Base-by-base conservation (phyloP, 2,888 invertebrate genomes). In the Alsophila aescularia region DNA sequence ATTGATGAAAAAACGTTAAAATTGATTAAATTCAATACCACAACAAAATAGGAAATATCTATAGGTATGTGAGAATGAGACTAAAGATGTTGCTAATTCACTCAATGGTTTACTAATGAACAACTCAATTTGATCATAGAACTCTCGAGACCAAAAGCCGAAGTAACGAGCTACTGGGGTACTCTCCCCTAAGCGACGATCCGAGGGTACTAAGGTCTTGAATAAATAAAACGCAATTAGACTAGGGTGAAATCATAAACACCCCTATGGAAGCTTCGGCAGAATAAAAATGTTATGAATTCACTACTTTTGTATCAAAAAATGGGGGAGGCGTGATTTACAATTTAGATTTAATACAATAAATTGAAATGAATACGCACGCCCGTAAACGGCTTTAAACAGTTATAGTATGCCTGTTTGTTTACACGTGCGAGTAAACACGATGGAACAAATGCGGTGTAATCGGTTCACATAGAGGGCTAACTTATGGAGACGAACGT, bases 191-290 rank as follows among this genome's bases (percentile, higher is more conserved):
- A 67, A 74, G 68, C 66, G 65, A 70, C 75, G 72, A 72, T 77
- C 73, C 60, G 70, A 75, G 75, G 77, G 79, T 69, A 73, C 76
- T 70, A 72, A 70, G 76, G 79, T 75, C 75, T 75, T 90, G 87
- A 89, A 89, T 90, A 89, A 89, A 87, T 90, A 88, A 89, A 88
- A 85, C 82, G 79, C 84, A 87, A 90, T 89, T 87, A 85, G 77
- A 79, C 72, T 73, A 79, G 82, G 81, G 83, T 67, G 71, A 60
- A 70, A 37, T 32, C 54, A 67, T 58, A 58, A 62, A 64, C 68
- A 62, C 64, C 67, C 73, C 72, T 55, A 73, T 70, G 58, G 59
- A 69, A 70, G 66, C 67, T 68, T 58, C 66, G 60, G 66, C 71
- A 71, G 70, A 71, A 72, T 69, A 73, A 77, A 73, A 81, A 69